These are phyloP conservation scores for Frankliniella fusca DNA, from an alignment of 2,888 invertebrate species.

Conservation along the genomic window DNA sequence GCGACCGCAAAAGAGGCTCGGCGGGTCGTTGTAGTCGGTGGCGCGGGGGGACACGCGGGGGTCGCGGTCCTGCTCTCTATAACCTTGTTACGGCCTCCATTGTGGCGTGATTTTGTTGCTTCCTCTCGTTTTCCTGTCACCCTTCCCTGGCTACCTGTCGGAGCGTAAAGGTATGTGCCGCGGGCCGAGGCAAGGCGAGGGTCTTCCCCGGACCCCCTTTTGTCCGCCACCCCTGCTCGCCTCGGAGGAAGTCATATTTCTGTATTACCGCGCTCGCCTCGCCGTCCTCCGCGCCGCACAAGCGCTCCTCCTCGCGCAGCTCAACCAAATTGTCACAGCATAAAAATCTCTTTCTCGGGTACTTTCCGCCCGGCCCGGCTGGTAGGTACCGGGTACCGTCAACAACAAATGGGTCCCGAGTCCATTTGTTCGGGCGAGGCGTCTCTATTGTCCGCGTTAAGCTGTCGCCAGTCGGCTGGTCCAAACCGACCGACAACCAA, in stretches of 20 bases:
- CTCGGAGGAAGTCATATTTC: constrained; percentile 12
- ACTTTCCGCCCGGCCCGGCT: background rate
- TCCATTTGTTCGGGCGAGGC: too few relatives aligned
- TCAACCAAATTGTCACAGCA: background rate
- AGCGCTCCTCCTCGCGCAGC: background rate
- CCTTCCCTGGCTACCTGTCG: background rate
- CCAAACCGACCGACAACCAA: too few relatives aligned
- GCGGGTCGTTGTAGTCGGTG: background rate
- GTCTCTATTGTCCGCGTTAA: too few relatives aligned
- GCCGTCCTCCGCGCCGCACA: background rate
- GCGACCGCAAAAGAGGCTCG: background rate
- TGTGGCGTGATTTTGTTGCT: background rate
- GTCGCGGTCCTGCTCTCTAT: background rate
- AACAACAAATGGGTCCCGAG: too few relatives aligned
- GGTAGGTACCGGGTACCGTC: background rate
- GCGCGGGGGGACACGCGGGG: too few relatives aligned
- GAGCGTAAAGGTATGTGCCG: background rate
- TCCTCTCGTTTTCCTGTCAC: background rate
- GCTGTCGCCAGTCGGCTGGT: too few relatives aligned
- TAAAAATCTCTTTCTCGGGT: background rate
- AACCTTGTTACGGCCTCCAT: background rate
- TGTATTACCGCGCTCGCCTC: background rate
- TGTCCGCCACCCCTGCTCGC: background rate
- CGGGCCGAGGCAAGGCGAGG: background rate
- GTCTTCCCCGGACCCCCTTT: background rate